Percentiles rank a stretch among this genome's conserved stretches.
phyloP scores from a whole-genome alignment of 2,113 vertebrate species.

The Origma solitaria region DNA sequence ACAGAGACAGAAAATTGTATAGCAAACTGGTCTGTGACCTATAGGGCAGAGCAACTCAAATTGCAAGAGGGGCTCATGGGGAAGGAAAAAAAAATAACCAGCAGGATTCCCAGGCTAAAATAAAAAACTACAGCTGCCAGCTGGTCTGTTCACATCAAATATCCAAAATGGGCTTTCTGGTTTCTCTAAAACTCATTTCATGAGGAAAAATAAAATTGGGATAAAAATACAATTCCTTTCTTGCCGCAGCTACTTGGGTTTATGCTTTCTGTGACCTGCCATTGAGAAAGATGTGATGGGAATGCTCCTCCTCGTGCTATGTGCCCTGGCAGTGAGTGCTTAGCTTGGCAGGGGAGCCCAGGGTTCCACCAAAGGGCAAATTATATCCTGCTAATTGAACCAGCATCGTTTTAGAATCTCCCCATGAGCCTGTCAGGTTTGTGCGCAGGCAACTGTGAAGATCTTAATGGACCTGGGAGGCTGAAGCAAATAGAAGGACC shows the following conservation, averaged over 20 bases:
- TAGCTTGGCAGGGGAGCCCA: slow-evolving; percentile 7
- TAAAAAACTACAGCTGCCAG: background rate
- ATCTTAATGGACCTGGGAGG: slow-evolving; percentile 24
- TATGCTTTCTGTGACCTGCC: background rate
- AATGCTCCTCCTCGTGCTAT: background rate
- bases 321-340: background rate
- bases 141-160: background rate
- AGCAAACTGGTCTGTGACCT: background rate
- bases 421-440: slow-evolving; percentile 23
- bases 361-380: slow-evolving; percentile 16
- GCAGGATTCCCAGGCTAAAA: background rate
- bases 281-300: background rate
- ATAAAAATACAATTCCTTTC: background rate
- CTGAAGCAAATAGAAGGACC: background rate
- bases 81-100: background rate
- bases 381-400: slow-evolving; percentile 33
- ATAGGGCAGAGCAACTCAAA: background rate
- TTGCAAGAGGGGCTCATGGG: background rate
- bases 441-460: background rate
- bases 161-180: background rate
- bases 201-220: background rate
- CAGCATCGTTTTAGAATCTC: slow-evolving; percentile 25
- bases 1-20: background rate
- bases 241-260: background rate
- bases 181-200: background rate